Base-by-base conservation (phyloP, 2,113 vertebrate species). In the Columbina picui region DNA sequence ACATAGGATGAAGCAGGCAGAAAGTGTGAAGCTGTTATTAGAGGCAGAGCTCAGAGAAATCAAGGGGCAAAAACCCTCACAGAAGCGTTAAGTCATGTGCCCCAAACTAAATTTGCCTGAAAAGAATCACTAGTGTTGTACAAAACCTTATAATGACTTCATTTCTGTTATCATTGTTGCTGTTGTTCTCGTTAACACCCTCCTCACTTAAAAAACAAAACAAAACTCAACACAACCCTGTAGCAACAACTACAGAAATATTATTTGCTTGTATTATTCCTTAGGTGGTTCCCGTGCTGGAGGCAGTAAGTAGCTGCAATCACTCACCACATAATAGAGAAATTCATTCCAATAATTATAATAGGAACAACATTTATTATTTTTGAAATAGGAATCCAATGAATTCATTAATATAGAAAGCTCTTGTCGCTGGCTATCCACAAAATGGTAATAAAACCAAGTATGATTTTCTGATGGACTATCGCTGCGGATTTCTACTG, bases 371-470 rank as follows among this genome's bases (percentile, higher is more conserved):
- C 59, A 88, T 88, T 91, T 95, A 64, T 95, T 94, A 80, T 92
- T 96, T 94, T 81, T 92, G 75, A 96, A 92, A 90, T 74, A 81
- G 3, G 61, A 63, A 69, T 49, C 89, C 50, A 82, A 90, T 32
- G 76, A 93, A 81, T 86, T 91, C 79, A 89, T 96, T 64, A 87
- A 93, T 94, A 87, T 74, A 94, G 87, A 96, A 95, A 93, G 92
- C 71, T 86, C 75, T 86, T 38, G 76, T 76, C 50, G 55, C 83
- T 84, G 71, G n/a, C 82, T 93, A 59, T n/a, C 60, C 20, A 21
- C 41, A 75, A 78, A 86, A 52, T 8, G 79, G 52, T 53, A 74
- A 60, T 84, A 84, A 91, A 93, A 67, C 32, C 3, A 43, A 85
- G 59, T 29, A 16, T 32, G 56, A 30, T 55, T 88, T 92, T 45